Conservation (phyloP, 2,113 vertebrate species). For the Gadus chalcogrammus region DNA sequence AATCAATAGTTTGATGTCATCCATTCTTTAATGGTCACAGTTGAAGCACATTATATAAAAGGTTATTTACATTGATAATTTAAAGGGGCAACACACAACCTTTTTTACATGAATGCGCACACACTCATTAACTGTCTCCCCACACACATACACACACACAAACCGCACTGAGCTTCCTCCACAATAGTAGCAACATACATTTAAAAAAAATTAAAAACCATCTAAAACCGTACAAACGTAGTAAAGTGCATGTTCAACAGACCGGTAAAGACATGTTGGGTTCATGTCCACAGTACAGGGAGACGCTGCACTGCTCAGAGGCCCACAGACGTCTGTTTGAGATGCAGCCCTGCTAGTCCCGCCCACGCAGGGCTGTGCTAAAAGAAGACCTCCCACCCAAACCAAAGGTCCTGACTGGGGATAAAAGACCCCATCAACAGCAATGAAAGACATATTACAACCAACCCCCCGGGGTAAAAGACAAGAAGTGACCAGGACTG, state of each 20-base stretch:
- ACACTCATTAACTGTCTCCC: background rate
- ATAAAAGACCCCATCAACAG: background rate
- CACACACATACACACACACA: conserved; percentile 34
- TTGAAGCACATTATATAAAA: conserved; percentile 74
- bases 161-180: conserved; percentile 38
- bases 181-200: conserved; percentile 56
- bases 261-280: conserved; percentile 70
- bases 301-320: conserved; percentile 59
- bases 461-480: background rate
- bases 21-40: conserved; percentile 75
- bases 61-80: conserved; percentile 67
- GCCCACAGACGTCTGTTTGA: background rate
- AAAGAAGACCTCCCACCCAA: background rate
- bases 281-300: conserved; percentile 43
- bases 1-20: background rate
- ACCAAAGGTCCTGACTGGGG: background rate
- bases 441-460: background rate
- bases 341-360: conserved; percentile 49
- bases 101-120: conserved; percentile 31
- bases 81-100: conserved; percentile 43
- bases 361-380: conserved; percentile 13
- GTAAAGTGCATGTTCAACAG: conserved; percentile 98
- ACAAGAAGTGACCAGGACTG: too few relatives aligned
- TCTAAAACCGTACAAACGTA: conserved; percentile 56
- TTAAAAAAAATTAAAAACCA: conserved; percentile 45